Evolutionary conservation across 2,888 invertebrate species (phyloP).

Genomic region (Drosophila demipolita): DNA sequence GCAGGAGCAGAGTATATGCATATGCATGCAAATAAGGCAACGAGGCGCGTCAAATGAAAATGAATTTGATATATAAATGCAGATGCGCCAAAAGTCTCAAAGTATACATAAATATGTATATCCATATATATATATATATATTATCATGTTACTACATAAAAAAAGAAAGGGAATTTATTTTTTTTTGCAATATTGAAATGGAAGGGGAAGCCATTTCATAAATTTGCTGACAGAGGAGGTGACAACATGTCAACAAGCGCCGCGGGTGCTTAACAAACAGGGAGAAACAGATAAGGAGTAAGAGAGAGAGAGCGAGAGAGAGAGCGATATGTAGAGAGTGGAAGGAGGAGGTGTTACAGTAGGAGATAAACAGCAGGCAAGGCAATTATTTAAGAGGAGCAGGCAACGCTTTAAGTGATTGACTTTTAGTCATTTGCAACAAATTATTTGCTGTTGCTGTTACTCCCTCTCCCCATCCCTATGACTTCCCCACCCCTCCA

Average conservation of each 20-base stretch:
- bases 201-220: constrained; percentile 56
- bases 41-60: constrained; percentile 55
- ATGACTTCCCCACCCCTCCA: not conserved
- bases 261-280: constrained; percentile 59
- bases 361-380: constrained; percentile 36
- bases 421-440: constrained; percentile 45
- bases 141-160: constrained; percentile 13
- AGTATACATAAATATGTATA: constrained; percentile 21
- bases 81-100: constrained; percentile 54
- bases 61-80: constrained; percentile 69
- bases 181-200: constrained; percentile 17
- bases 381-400: constrained; percentile 55
- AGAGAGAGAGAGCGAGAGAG: not conserved
- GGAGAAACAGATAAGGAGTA: not conserved
- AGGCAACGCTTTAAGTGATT: constrained; percentile 64
- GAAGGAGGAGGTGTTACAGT: not conserved
- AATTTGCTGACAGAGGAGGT: constrained; percentile 76
- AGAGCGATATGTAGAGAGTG: not conserved
- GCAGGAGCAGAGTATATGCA: constrained; percentile 43
- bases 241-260: constrained; percentile 79
- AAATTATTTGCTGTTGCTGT: constrained; percentile 2
- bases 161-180: not conserved
- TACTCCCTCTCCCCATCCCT: no score
- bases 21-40: constrained; percentile 65
- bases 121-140: constrained; percentile 8